phyloP scores from a whole-genome alignment of 2,113 vertebrate genomes.

The Phyllostomus discolor region DNA sequence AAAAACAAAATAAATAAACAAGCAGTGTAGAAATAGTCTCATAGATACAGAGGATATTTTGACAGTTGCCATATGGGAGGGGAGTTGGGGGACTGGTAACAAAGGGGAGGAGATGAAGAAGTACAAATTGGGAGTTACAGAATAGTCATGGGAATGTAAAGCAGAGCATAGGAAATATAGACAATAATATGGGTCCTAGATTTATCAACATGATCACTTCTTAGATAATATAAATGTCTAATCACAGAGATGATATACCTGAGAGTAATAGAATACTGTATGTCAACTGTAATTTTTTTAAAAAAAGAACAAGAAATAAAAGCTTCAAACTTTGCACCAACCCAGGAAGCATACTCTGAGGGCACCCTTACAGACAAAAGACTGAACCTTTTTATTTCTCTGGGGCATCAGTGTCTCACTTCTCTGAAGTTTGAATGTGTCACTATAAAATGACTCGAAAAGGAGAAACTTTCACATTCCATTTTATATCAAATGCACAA shows the following conservation, averaged over 20 bases:
- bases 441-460: constrained; percentile 42
- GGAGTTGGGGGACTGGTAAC: not conserved
- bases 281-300: not conserved
- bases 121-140: not conserved
- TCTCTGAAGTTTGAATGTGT: constrained; percentile 34
- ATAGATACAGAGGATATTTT: not conserved
- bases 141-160: not conserved
- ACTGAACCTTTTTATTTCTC: constrained; percentile 31
- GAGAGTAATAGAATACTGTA: not conserved
- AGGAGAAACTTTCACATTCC: constrained; percentile 44
- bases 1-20: not conserved
- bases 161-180: not conserved
- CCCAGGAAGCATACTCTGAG: not conserved
- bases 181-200: not conserved
- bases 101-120: not conserved
- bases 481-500: constrained; percentile 46
- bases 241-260: not conserved
- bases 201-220: not conserved
- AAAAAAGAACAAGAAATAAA: not conserved
- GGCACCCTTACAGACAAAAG: not conserved
- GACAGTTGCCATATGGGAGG: not conserved
- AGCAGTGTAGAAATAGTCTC: not conserved
- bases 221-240: not conserved
- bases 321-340: not conserved
- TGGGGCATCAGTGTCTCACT: not conserved